phyloP scores from a whole-genome alignment of 2,797 vertebrate genomes.

The Tinamus major region DNA sequence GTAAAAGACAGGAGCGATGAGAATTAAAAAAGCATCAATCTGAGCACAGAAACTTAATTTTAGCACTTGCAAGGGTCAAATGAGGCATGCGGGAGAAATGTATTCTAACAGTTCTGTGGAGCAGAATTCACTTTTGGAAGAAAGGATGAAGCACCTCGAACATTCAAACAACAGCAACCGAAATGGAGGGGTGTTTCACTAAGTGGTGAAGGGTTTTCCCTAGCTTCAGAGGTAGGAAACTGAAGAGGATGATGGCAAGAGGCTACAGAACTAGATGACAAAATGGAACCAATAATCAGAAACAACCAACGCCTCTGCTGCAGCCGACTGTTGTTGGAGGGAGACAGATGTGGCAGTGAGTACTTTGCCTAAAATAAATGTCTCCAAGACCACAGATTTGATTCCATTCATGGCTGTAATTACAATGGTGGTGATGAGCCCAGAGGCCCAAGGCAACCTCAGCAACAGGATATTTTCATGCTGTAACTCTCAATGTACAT shows the following conservation, averaged over 20 bases:
- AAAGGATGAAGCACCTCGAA: background rate
- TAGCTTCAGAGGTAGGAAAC: background rate
- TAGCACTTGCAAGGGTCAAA: background rate
- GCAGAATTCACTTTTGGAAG: background rate
- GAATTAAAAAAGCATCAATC: background rate
- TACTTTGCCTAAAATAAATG: background rate
- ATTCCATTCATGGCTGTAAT: background rate
- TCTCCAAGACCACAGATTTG: background rate
- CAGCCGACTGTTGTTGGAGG: background rate
- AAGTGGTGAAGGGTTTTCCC: background rate
- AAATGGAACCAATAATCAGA: background rate
- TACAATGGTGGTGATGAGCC: background rate
- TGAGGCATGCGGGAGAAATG: background rate
- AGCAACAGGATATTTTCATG: fast-evolving
- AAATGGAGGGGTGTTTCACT: background rate
- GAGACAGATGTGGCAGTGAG: background rate
- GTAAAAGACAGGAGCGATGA: background rate
- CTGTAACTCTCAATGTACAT: background rate
- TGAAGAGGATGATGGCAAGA: background rate
- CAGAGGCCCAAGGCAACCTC: background rate
- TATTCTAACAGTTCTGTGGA: background rate
- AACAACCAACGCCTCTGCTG: background rate
- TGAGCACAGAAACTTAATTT: background rate
- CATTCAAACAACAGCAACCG: background rate
- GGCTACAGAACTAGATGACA: background rate